Percentiles rank a stretch among this genome's conserved stretches.
Conservation (phyloP, 2,113 vertebrate species). For the Trogon surrucura region DNA sequence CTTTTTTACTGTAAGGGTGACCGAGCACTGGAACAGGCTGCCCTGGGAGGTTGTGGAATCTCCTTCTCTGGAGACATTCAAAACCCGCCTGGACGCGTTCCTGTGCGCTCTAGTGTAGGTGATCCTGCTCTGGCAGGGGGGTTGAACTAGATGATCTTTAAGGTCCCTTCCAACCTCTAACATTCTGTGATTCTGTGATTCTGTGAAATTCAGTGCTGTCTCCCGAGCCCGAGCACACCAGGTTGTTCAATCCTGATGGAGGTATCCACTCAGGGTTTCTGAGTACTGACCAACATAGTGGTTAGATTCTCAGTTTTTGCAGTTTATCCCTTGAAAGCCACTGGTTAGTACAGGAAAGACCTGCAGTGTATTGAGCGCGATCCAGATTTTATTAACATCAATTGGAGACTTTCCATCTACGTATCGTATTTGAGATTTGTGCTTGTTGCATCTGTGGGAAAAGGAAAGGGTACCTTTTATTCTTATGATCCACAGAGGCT, state of each 20-base stretch:
- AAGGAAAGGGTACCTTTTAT: not conserved
- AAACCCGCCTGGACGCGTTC: too few relatives aligned
- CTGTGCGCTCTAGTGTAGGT: too few relatives aligned
- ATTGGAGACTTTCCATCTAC: not conserved
- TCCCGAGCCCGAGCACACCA: rapidly evolving
- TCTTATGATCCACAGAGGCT: not conserved
- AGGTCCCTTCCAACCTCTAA: too few relatives aligned
- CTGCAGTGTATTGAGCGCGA: not conserved
- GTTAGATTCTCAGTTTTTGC: not conserved
- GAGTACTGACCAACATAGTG: not conserved
- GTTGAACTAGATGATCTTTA: too few relatives aligned
- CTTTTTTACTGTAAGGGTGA: too few relatives aligned
- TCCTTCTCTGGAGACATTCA: too few relatives aligned
- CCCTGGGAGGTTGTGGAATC: too few relatives aligned
- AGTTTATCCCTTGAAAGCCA: not conserved
- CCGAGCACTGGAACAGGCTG: too few relatives aligned
- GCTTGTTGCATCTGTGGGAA: rapidly evolving
- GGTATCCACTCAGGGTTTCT: not conserved
- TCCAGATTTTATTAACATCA: not conserved
- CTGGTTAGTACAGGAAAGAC: not conserved
- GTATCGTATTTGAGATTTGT: not conserved
- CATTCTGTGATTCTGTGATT: too few relatives aligned
- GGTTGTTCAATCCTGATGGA: not conserved
- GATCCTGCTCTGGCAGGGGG: too few relatives aligned
- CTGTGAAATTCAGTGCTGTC: not conserved